Percentiles rank a stretch among this genome's conserved stretches.
These are phyloP conservation scores for Drosophila novamexicana DNA, from an alignment of 1,140 invertebrate species.

Conservation along the genomic window DNA sequence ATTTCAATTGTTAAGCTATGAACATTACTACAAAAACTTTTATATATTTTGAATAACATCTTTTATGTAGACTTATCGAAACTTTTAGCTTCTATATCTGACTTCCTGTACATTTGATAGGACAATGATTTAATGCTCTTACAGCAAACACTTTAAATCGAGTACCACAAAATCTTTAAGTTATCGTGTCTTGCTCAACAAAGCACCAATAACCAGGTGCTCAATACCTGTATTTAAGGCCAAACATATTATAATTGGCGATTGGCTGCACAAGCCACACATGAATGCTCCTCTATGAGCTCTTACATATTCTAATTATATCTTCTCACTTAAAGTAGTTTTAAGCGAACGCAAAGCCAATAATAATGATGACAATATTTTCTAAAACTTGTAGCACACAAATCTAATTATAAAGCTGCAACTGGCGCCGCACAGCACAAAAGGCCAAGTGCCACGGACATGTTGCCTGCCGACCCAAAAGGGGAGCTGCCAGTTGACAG, in stretches of 20 bases:
- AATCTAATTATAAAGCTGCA: constrained; percentile 20
- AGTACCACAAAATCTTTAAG: too few relatives aligned
- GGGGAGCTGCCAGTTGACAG: constrained; percentile 15
- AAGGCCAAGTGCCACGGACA: background rate
- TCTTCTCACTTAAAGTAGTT: too few relatives aligned
- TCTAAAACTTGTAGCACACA: background rate
- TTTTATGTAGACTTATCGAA: too few relatives aligned
- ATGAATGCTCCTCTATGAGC: background rate
- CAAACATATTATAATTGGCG: background rate
- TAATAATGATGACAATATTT: background rate
- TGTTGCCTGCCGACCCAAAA: background rate
- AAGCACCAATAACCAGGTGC: too few relatives aligned
- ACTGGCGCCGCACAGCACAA: background rate
- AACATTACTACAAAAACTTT: too few relatives aligned
- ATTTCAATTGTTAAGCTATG: too few relatives aligned
- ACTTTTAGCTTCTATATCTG: too few relatives aligned
- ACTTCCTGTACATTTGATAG: too few relatives aligned
- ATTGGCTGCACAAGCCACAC: background rate
- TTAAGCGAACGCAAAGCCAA: background rate
- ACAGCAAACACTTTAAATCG: too few relatives aligned
- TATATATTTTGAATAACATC: too few relatives aligned
- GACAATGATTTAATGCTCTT: too few relatives aligned
- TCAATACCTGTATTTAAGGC: background rate
- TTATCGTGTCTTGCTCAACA: too few relatives aligned
- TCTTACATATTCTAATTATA: background rate